Evolutionary conservation across 2,113 vertebrate genomes (phyloP).

Genomic region (Lycocorax pyrrhopterus): DNA sequence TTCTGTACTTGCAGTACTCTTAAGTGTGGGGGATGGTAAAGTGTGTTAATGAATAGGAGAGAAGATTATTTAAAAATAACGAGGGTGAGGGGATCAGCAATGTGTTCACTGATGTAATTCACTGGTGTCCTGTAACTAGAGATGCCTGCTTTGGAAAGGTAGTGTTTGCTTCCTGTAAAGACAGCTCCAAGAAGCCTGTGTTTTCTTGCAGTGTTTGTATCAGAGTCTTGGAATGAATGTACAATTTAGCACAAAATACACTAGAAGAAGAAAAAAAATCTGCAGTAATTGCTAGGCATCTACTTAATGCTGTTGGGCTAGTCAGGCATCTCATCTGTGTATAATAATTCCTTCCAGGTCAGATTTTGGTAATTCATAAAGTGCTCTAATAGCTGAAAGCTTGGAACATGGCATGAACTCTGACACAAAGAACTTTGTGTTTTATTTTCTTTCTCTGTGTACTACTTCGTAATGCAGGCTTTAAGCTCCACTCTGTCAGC

Average conservation of each 20-base stretch:
- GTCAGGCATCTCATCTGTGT: background rate
- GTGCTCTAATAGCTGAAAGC: background rate
- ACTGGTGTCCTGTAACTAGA: background rate
- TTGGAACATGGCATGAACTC: background rate
- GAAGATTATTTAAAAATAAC: background rate
- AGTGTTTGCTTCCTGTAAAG: rapidly evolving
- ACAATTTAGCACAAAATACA: background rate
- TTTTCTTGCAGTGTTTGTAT: background rate
- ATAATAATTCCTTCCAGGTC: background rate
- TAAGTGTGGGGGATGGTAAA: background rate
- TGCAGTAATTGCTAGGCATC: background rate
- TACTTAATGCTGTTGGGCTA: background rate
- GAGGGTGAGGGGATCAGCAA: background rate
- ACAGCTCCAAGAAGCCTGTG: background rate
- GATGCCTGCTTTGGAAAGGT: background rate
- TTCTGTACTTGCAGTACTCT: background rate
- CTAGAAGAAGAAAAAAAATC: background rate
- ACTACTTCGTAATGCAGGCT: background rate
- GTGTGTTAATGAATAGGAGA: background rate
- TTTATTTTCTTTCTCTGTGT: background rate
- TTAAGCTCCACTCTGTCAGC: background rate
- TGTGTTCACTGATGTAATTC: background rate
- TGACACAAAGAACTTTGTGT: background rate
- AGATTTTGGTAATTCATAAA: background rate
- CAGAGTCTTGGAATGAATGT: background rate